Conservation (phyloP, 1,140 invertebrate species). For the Rhizoglyphus robini region DNA sequence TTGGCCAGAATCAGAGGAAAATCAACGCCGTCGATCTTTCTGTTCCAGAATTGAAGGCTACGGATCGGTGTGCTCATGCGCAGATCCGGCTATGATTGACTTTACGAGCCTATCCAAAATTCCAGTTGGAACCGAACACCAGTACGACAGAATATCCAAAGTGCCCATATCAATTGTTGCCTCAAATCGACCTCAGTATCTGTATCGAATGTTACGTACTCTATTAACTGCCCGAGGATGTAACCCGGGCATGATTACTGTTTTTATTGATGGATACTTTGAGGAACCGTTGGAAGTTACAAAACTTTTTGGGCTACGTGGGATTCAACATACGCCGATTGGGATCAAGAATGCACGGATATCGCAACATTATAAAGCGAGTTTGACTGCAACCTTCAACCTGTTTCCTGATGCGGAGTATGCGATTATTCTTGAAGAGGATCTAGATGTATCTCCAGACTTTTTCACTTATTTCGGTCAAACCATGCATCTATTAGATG, state of each 20-base stretch:
- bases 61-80: slow-evolving; percentile 47
- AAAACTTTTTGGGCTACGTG: slow-evolving; percentile 42
- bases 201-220: slow-evolving; percentile 47
- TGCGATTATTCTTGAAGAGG: slow-evolving; percentile 51
- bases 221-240: slow-evolving; percentile 44
- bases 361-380: slow-evolving; percentile 53
- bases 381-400: slow-evolving; percentile 49
- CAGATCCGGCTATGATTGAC: slow-evolving; percentile 36
- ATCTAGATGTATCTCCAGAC: slow-evolving; percentile 50
- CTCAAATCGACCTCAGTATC: slow-evolving; percentile 50
- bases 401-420: slow-evolving; percentile 45
- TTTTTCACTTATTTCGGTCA: slow-evolving; percentile 50
- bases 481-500: slow-evolving; percentile 43
- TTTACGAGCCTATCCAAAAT: not conserved
- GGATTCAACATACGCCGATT: slow-evolving; percentile 43
- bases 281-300: slow-evolving; percentile 50
- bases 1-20: slow-evolving; percentile 30
- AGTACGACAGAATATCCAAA: not conserved
- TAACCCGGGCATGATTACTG: slow-evolving; percentile 46
- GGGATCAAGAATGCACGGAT: slow-evolving; percentile 45
- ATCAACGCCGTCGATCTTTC: slow-evolving; percentile 40
- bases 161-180: slow-evolving; percentile 49
- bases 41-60: slow-evolving; percentile 51
- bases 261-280: slow-evolving; percentile 54
- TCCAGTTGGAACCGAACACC: not conserved